These are phyloP conservation scores for Esox masquinongy DNA, from an alignment of 2,797 vertebrate species.

Conservation along the genomic window DNA sequence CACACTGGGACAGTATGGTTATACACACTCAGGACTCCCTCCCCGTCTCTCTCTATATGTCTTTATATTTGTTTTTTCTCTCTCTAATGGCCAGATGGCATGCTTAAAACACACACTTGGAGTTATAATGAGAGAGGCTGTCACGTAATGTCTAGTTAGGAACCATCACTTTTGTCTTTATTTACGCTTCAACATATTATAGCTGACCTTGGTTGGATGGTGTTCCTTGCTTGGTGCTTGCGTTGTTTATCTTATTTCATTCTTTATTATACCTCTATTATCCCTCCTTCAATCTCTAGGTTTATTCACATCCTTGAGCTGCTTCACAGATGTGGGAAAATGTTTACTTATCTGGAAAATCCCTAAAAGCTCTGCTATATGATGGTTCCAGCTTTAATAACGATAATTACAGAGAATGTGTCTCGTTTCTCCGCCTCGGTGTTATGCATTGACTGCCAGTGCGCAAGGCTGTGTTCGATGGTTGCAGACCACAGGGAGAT, in stretches of 20 bases:
- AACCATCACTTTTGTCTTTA: slow-evolving; percentile 8
- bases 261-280: not conserved
- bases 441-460: slow-evolving; percentile 44
- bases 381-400: not conserved
- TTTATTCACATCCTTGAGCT: not conserved
- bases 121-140: slow-evolving; percentile 4
- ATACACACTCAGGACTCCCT: not conserved
- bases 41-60: not conserved
- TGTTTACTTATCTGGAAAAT: slow-evolving; percentile 1
- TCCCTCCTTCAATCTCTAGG: not conserved
- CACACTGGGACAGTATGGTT: slow-evolving; percentile 60
- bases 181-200: not conserved
- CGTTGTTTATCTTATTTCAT: not conserved
- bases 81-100: slow-evolving; percentile 43
- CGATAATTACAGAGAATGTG: slow-evolving; percentile 14
- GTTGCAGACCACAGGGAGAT: slow-evolving; percentile 33
- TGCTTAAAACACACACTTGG: slow-evolving; percentile 18
- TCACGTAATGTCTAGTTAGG: slow-evolving; percentile 11
- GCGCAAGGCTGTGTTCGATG: slow-evolving; percentile 35
- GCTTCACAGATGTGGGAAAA: slow-evolving; percentile 9
- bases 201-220: not conserved
- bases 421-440: slow-evolving; percentile 8
- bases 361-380: no score
- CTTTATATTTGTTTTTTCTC: slow-evolving; percentile 25
- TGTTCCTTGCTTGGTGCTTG: slow-evolving; percentile 5